A percentile compares a stretch with the other conserved stretches of the same genome.
phyloP scores from a whole-genome alignment of 2,888 invertebrate species.

The Pristionchus mayeri region DNA sequence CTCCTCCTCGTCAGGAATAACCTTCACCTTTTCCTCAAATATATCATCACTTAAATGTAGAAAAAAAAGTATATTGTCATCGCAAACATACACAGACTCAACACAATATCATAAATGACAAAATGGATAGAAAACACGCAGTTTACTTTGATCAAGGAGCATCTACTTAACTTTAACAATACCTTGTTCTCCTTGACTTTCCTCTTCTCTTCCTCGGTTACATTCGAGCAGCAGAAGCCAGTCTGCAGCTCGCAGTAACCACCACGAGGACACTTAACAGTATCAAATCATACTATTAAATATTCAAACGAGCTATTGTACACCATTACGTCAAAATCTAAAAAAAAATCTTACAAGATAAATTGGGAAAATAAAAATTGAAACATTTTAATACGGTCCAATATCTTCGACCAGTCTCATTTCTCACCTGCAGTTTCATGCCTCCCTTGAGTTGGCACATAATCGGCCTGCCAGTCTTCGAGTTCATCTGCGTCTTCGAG shows the following conservation, averaged over 20 bases:
- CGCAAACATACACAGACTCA: too few species aligned
- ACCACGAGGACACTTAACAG: constrained; percentile 58
- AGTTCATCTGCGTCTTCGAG: constrained; percentile 66
- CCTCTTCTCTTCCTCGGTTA: constrained; percentile 43
- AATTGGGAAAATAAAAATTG: background rate
- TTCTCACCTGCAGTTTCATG: constrained; percentile 27
- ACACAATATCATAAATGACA: too few species aligned
- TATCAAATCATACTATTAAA: too few species aligned
- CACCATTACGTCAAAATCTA: too few species aligned
- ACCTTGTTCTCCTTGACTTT: constrained; percentile 42
- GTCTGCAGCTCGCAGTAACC: constrained; percentile 67
- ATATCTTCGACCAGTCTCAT: background rate
- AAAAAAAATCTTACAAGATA: background rate
- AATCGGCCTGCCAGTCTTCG: constrained; percentile 64
- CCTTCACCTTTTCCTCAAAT: background rate
- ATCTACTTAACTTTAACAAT: too few species aligned
- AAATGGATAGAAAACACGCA: too few species aligned
- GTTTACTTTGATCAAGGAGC: too few species aligned
- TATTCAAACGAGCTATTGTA: background rate
- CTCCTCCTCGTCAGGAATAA: constrained; percentile 16
- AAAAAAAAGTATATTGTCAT: too few species aligned
- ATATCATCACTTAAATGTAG: too few species aligned
- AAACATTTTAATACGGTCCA: background rate
- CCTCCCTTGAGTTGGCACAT: constrained; percentile 63
- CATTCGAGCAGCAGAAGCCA: constrained; percentile 67